Evolutionary conservation across 2,888 invertebrate genomes (phyloP).

Genomic region (Apamea sordens): DNA sequence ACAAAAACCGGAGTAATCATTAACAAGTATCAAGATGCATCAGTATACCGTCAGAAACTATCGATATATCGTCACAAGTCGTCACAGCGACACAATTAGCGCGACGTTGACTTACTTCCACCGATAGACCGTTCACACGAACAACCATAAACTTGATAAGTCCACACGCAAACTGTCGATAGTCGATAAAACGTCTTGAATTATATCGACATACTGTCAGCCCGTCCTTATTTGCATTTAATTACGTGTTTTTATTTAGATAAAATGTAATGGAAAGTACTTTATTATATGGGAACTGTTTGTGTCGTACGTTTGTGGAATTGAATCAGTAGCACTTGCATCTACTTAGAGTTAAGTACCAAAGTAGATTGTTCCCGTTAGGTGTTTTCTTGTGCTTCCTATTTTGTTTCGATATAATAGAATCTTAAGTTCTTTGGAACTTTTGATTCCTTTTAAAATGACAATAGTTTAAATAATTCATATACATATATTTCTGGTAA

Average conservation of each 20-base stretch:
- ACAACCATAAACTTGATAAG: constrained; percentile 83
- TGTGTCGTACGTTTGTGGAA: constrained; percentile 46
- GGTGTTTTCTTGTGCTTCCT: not conserved
- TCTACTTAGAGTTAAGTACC: not conserved
- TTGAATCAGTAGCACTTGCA: not conserved
- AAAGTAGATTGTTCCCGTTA: not conserved
- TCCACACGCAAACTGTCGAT: constrained; percentile 81
- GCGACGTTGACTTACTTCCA: constrained; percentile 81
- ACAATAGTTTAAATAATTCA: no score
- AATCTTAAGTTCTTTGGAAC: not conserved
- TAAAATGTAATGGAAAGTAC: constrained; percentile 60
- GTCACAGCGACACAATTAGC: constrained; percentile 75
- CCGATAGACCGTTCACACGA: constrained; percentile 78
- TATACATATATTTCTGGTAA: no score
- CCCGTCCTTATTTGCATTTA: constrained; percentile 84
- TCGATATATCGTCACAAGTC: constrained; percentile 55
- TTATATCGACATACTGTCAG: constrained; percentile 82
- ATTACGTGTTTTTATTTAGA: constrained; percentile 72
- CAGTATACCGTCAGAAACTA: constrained; percentile 20
- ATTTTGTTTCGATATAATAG: not conserved
- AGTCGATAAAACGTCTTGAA: constrained; percentile 82
- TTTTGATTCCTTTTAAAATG: not conserved
- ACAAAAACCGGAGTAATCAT: constrained; percentile 5
- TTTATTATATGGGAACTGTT: constrained; percentile 40
- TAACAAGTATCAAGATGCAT: constrained; percentile 49